Conservation (phyloP, 2,113 vertebrate species). For the Cyanistes caeruleus region DNA sequence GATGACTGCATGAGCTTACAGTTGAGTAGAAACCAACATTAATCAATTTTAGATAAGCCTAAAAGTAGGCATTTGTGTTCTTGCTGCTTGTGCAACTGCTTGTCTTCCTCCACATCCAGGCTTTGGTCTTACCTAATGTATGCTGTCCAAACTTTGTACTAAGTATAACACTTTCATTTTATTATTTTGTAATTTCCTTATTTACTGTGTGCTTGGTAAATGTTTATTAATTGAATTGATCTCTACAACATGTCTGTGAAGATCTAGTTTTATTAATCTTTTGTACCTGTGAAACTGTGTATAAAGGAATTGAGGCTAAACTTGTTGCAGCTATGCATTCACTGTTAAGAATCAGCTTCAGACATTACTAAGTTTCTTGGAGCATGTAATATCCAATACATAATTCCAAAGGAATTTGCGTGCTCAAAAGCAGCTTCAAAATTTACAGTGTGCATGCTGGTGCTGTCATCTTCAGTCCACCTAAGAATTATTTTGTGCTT, state of each 20-base stretch:
- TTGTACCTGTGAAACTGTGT: not conserved
- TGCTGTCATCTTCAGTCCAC: not conserved
- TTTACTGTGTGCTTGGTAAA: not conserved
- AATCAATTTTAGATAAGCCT: not conserved
- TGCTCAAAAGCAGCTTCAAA: not conserved
- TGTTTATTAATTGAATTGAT: not conserved
- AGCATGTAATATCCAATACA: not conserved
- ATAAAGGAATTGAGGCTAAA: not conserved
- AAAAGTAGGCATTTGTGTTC: not conserved
- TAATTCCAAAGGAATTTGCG: not conserved
- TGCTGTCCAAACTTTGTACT: not conserved
- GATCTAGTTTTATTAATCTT: not conserved
- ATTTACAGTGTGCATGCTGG: fast-evolving
- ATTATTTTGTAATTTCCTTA: not conserved
- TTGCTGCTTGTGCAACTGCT: not conserved
- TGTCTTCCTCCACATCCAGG: not conserved
- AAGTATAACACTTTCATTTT: not conserved
- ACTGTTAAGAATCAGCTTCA: not conserved
- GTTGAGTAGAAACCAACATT: not conserved
- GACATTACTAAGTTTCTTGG: not conserved
- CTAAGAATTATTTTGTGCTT: not conserved
- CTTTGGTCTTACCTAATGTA: not conserved
- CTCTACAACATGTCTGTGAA: not conserved
- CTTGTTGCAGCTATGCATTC: not conserved
- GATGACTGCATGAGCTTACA: not conserved